Conservation (phyloP, 2,797 vertebrate genomes). For the Taeniopygia guttata region DNA sequence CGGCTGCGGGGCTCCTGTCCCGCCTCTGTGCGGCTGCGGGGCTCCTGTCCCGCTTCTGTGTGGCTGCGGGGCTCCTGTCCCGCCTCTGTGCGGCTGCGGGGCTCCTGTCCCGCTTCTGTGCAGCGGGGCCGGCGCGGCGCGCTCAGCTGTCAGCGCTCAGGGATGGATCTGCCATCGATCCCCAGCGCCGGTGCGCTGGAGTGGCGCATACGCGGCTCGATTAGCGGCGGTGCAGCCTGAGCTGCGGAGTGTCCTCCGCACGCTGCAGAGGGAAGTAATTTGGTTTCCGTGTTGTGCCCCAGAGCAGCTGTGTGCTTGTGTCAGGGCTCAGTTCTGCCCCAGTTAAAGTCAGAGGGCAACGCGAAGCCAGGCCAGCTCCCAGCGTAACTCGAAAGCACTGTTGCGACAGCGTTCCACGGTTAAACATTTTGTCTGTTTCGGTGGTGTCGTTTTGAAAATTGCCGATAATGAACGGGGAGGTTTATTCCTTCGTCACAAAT, state of each 20-base stretch:
- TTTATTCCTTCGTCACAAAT: not conserved
- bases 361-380: not conserved
- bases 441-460: not conserved
- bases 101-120: slow-evolving; percentile 16
- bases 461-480: not conserved
- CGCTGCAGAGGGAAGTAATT: not conserved
- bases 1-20: not conserved
- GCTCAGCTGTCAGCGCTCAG: not conserved
- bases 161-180: slow-evolving; percentile 21
- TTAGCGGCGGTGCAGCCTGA: not conserved
- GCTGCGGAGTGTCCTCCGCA: not conserved
- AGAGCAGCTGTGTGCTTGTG: not conserved
- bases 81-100: too few relatives aligned
- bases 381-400: not conserved
- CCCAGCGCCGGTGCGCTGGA: not conserved
- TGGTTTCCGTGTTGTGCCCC: not conserved
- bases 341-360: not conserved
- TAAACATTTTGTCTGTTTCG: not conserved
- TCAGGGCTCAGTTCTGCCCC: not conserved
- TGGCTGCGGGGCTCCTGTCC: not conserved
- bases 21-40: too few relatives aligned
- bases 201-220: not conserved
- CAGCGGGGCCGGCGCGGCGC: not conserved
- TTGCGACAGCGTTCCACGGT: fast-evolving
- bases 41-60: too few relatives aligned